Percentiles rank a stretch among this genome's conserved stretches.
phyloP scores from a whole-genome alignment of 2,797 vertebrate species.

The Tiaroga cobitis region DNA sequence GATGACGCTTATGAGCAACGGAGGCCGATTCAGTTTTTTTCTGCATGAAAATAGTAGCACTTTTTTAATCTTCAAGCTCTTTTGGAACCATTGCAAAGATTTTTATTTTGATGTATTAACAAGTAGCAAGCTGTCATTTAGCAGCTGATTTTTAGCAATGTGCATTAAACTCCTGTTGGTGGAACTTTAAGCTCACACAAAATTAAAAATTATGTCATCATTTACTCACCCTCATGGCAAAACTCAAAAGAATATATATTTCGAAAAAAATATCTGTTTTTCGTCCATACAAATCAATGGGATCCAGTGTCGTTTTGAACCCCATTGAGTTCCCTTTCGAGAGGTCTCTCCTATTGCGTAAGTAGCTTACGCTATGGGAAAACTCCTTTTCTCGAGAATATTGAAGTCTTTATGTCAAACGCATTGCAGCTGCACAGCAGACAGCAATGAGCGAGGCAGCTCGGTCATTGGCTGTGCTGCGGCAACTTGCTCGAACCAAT shows the following conservation, averaged over 20 bases:
- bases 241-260: background rate
- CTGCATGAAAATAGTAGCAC: conserved; percentile 42
- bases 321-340: too few relatives aligned
- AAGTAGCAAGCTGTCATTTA: background rate
- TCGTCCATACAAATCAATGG: background rate
- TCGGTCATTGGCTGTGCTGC: too few relatives aligned
- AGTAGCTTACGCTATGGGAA: too few relatives aligned
- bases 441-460: too few relatives aligned
- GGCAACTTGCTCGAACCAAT: too few relatives aligned
- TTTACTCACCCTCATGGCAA: background rate
- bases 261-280: too few relatives aligned
- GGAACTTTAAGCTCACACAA: background rate
- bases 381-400: too few relatives aligned
- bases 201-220: background rate
- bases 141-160: background rate
- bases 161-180: background rate
- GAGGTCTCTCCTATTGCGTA: too few relatives aligned
- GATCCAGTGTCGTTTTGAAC: background rate
- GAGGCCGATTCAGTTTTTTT: conserved; percentile 60
- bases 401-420: too few relatives aligned
- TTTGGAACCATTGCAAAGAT: background rate
- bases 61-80: background rate
- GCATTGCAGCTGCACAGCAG: too few relatives aligned
- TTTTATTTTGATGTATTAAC: background rate
- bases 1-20: conserved; percentile 61